Evolutionary conservation across 1,140 invertebrate species (phyloP), one percentile per base, ranked within the genome.

Genomic region (Drosophila teissieri): DNA sequence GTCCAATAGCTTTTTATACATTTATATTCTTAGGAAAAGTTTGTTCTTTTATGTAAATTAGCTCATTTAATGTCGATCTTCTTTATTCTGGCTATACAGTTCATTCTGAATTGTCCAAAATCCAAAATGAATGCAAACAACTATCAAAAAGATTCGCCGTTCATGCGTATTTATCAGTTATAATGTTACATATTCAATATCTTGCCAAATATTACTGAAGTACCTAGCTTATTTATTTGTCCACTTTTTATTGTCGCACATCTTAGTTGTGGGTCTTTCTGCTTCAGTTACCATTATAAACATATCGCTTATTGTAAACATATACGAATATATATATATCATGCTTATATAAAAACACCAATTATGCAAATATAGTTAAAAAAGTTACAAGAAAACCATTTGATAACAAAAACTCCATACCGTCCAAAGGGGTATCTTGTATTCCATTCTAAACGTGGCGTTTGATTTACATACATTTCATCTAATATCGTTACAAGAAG

Each of bases 331-430:
- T 73, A 60, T 80, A 60, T 69, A 78, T 62, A 84, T 42, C 55
- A 54, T 76, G 62, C 73, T 62, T 68, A 74, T 79, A 67, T 70
- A 88, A 89, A 80, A 85, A 77, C 80, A 83, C 69, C 76, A 89
- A 88, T 80, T 78, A 79, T 67, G 78, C 78, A 86, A 86, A 88
- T 76, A 79, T 67, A 69, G 63, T 69, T 80, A 61, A 69, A 88
- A 79, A 89, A 86, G 82, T 89, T 80, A 61, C 48, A 78, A 73
- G 81, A 84, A 84, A 77, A 80, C 67, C 81, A 80, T 64, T 44
- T 7, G 52, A 89, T 80, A 88, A 84, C 80, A 88, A 88, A 88
- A 88, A 49, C 17, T 48, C 46, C 37, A 72, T 63, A 57, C 37
- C 36, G 45, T 36, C 22, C 34, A 34, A 24, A 48, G n/a, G 27